A percentile compares a stretch with the other conserved stretches of the same genome.
Evolutionary conservation across 2,797 vertebrate species (phyloP).

Genomic region (Sitta carolinensis): DNA sequence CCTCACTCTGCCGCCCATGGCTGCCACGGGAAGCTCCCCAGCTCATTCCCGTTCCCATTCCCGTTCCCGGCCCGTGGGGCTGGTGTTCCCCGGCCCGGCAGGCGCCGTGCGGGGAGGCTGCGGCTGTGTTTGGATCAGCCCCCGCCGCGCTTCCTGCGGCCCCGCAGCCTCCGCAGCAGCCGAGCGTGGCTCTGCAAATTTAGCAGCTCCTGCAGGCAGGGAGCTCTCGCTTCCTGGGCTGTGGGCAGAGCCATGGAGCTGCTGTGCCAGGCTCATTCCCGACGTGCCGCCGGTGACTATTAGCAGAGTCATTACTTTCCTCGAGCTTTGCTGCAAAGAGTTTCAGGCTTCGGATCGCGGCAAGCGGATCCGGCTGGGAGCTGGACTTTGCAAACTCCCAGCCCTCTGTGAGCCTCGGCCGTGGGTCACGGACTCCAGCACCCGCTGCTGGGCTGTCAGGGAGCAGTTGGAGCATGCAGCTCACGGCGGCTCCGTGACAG

Average conservation of each 20-base stretch:
- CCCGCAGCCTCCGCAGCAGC: background rate
- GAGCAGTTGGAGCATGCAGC: background rate
- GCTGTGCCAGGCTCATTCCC: fast-evolving
- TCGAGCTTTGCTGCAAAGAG: fast-evolving
- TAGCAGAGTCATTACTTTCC: fast-evolving
- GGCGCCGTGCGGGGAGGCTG: background rate
- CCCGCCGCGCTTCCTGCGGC: constrained; percentile 10
- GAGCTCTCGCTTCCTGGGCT: background rate
- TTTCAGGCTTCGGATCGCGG: fast-evolving
- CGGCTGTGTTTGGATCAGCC: background rate
- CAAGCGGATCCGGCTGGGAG: fast-evolving
- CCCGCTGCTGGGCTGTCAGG: fast-evolving
- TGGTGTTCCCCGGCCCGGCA: background rate
- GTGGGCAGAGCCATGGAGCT: background rate
- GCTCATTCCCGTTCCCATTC: fast-evolving
- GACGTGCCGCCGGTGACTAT: fast-evolving
- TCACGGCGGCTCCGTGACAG: background rate
- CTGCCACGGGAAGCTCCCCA: fast-evolving
- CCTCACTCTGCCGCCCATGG: fast-evolving
- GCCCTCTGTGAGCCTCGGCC: background rate
- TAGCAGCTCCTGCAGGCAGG: background rate
- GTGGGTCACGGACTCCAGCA: fast-evolving
- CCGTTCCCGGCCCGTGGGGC: fast-evolving
- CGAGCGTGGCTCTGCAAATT: background rate
- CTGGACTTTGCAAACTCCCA: background rate